These are phyloP conservation scores for Alces alces DNA, from an alignment of 2,113 vertebrate species.

Conservation along the genomic window DNA sequence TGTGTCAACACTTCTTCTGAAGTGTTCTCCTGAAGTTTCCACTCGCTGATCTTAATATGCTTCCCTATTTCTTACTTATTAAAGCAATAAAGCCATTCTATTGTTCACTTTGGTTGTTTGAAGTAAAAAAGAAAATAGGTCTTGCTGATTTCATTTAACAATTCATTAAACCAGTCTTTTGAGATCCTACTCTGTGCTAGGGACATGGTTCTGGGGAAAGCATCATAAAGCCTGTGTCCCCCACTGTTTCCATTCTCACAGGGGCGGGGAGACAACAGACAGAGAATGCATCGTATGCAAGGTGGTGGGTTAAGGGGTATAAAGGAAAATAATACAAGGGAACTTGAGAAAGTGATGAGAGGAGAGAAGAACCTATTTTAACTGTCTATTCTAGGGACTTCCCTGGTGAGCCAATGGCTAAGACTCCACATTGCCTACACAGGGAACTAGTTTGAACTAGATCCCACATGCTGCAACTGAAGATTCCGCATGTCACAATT, in stretches of 20 bases:
- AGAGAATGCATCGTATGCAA: neutral
- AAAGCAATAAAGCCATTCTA: neutral
- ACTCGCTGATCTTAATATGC: neutral
- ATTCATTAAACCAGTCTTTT: neutral
- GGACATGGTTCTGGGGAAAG: neutral
- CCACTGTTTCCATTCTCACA: neutral
- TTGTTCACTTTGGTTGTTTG: neutral
- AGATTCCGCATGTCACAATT: neutral
- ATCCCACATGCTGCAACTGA: neutral
- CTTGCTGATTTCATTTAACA: neutral
- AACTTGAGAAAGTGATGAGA: neutral
- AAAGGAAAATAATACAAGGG: neutral
- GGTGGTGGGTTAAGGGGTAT: neutral
- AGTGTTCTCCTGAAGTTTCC: neutral
- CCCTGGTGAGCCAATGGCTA: neutral
- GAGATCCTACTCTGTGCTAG: neutral
- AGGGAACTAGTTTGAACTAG: neutral
- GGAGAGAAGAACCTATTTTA: neutral
- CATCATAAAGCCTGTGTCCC: neutral
- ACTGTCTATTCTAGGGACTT: neutral
- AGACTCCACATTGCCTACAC: neutral
- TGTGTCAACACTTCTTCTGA: neutral
- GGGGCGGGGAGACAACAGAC: neutral
- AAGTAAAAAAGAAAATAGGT: neutral
- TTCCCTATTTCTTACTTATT: neutral